Conservation (phyloP, 1,140 invertebrate species). For the Monomorium pharaonis region DNA sequence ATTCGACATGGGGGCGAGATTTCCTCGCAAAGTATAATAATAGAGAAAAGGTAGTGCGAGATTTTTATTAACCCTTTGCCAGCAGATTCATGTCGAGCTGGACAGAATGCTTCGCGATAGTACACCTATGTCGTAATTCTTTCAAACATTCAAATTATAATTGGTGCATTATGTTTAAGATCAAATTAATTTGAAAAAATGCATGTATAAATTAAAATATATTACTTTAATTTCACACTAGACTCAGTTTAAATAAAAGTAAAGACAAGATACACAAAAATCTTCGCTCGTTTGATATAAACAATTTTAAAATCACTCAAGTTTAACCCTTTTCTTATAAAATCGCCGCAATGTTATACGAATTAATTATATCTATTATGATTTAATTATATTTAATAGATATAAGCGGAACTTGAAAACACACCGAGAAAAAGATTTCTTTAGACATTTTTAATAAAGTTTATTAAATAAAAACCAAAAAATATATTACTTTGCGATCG, state of each 20-base stretch:
- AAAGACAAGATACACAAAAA: background rate
- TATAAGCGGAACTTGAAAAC: too few species aligned
- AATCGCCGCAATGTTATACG: too few species aligned
- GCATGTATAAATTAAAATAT: background rate
- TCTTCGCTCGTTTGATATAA: background rate
- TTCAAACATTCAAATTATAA: background rate
- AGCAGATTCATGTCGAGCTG: too few species aligned
- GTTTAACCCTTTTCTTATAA: too few species aligned
- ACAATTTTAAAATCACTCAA: background rate
- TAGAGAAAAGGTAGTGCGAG: background rate
- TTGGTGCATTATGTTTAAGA: background rate
- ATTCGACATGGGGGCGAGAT: slow-evolving; percentile 42
- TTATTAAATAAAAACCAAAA: too few species aligned
- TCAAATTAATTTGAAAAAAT: too few species aligned
- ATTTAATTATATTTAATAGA: too few species aligned
- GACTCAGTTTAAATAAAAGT: background rate
- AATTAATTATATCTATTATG: too few species aligned
- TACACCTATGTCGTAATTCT: background rate
- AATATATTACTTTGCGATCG: too few species aligned
- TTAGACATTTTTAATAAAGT: too few species aligned
- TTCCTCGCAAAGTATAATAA: background rate
- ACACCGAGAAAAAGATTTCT: too few species aligned
- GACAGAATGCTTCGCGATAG: background rate
- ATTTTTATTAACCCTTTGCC: background rate
- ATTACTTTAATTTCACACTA: background rate